phyloP scores from a whole-genome alignment of 2,113 vertebrate species.

The Labeo rohita region DNA sequence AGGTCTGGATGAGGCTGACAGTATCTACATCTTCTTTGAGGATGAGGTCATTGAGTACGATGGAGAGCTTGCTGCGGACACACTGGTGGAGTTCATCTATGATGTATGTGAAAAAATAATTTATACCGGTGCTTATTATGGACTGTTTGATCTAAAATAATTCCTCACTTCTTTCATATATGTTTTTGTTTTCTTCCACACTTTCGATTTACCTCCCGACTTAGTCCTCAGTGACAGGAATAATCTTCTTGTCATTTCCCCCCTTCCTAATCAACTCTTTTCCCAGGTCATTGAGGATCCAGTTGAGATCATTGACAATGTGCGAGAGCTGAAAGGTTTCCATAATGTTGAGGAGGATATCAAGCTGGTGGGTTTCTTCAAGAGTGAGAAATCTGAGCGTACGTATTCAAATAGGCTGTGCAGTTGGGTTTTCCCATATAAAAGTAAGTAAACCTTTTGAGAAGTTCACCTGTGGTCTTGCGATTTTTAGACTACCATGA shows the following conservation, averaged over 20 bases:
- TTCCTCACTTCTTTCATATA: background rate
- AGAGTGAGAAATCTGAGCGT: slow-evolving; percentile 85
- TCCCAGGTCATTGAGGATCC: slow-evolving; percentile 81
- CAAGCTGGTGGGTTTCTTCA: slow-evolving; percentile 89
- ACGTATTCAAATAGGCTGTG: slow-evolving; percentile 59
- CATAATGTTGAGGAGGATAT: slow-evolving; percentile 86
- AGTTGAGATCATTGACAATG: slow-evolving; percentile 86
- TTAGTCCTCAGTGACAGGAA: background rate
- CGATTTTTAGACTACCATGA: slow-evolving; percentile 82
- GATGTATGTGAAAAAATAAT: slow-evolving; percentile 76
- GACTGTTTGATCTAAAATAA: background rate
- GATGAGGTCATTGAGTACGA: slow-evolving; percentile 90
- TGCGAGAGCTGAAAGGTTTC: slow-evolving; percentile 85
- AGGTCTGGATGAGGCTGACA: slow-evolving; percentile 87
- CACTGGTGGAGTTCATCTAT: slow-evolving; percentile 88
- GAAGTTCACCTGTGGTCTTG: background rate
- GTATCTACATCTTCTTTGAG: slow-evolving; percentile 87
- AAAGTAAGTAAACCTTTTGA: background rate
- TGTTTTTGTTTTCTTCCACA: background rate
- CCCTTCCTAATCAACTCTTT: background rate
- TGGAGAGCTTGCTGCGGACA: slow-evolving; percentile 86
- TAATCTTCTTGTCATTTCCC: background rate
- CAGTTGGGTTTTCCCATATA: background rate
- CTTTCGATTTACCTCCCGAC: background rate
- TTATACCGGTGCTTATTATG: background rate